Conservation (phyloP, 2,888 invertebrate genomes). For the Eristalis tenax region DNA sequence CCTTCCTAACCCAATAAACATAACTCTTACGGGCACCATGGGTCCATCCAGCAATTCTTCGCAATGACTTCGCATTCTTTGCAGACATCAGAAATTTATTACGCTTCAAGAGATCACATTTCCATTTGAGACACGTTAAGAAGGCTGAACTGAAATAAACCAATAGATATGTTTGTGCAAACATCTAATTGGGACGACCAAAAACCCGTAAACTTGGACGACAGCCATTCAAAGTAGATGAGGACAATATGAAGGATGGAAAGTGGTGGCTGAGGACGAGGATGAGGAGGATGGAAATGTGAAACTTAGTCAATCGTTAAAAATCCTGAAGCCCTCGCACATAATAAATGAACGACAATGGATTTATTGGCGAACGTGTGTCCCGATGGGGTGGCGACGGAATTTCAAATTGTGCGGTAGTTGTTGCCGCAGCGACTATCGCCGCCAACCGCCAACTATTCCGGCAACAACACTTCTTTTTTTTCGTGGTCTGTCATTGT, state of each 20-base stretch:
- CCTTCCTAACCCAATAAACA: background rate
- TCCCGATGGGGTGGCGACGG: constrained; percentile 38
- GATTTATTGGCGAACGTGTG: constrained; percentile 53
- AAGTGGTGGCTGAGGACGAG: background rate
- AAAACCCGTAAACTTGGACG: constrained; percentile 52
- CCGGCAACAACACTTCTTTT: constrained; percentile 44
- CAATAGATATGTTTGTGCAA: background rate
- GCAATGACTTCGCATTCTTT: background rate
- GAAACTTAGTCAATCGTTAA: constrained; percentile 65
- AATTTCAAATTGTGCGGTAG: constrained; percentile 48
- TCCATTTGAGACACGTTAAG: background rate
- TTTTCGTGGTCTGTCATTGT: constrained; percentile 58
- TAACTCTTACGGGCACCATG: background rate
- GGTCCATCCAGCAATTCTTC: background rate
- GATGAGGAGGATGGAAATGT: constrained; percentile 14
- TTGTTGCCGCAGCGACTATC: constrained; percentile 63
- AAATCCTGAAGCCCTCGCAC: constrained; percentile 55
- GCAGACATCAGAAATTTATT: background rate
- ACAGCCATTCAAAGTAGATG: constrained; percentile 34
- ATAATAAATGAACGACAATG: constrained; percentile 54
- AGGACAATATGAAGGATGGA: background rate
- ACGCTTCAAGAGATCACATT: background rate
- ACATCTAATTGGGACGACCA: constrained; percentile 24
- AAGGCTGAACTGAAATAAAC: background rate
- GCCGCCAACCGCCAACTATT: constrained; percentile 62